These are phyloP conservation scores for Mermis nigrescens DNA, from an alignment of 2,888 invertebrate species.

Conservation along the genomic window DNA sequence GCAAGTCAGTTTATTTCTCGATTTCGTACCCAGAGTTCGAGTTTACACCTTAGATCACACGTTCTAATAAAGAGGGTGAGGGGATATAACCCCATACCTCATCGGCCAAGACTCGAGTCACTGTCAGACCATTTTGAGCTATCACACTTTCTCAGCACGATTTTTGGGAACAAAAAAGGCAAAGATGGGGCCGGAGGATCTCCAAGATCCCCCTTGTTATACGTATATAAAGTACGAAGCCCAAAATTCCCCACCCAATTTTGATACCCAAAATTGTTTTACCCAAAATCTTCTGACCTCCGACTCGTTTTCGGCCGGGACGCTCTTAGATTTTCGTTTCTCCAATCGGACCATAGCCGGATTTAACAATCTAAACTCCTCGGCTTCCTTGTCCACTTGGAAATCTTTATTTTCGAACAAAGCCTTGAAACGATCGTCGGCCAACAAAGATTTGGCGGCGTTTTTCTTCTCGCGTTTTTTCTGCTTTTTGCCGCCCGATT, in stretches of 20 bases:
- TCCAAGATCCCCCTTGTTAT: no score
- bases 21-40: no score
- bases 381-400: constrained; percentile 64
- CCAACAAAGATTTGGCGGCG: constrained; percentile 40
- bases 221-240: no score
- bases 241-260: background rate
- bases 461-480: constrained; percentile 43
- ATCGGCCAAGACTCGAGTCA: no score
- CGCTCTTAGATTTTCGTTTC: constrained; percentile 34
- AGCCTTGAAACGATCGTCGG: constrained; percentile 69
- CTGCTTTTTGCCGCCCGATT: background rate
- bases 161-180: no score
- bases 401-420: constrained; percentile 80
- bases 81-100: no score
- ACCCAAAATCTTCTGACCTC: background rate
- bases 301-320: background rate
- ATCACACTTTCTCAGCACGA: no score
- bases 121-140: no score
- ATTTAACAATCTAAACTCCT: constrained; percentile 64
- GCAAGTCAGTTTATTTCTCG: no score
- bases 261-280: constrained; percentile 2
- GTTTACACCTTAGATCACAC: no score
- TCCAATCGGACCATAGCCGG: constrained; percentile 66
- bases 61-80: no score
- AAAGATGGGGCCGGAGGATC: no score